Base-by-base conservation (phyloP, 2,888 invertebrate species). In the Meliscaeva auricollis region DNA sequence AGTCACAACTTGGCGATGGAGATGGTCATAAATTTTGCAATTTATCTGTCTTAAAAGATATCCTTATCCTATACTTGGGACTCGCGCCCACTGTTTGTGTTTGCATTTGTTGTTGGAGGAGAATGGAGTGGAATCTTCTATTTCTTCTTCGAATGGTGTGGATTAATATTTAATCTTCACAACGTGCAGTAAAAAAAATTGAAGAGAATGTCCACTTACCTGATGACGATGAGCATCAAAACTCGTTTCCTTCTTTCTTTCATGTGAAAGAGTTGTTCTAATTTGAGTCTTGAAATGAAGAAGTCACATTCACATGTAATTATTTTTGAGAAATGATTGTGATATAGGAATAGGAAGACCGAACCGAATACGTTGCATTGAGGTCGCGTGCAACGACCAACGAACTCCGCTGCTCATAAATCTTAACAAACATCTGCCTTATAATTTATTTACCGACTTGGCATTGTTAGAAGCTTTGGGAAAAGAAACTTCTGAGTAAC, bases 161-260 rank as follows among this genome's bases (percentile, higher is more conserved):
- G 79, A 70, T 70, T 58, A 60, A 72, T 46, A 46, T 75, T 66
- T 75, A 60, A 75, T 84, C 75, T 44, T 58, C 56, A 17, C 11
- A 17, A 13, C 32, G 35, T 84, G 44, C 38, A 75, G 75, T 64
- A 30, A 66, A 52, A 7, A 70, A 56, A 52, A 35, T 66, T 58
- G 54, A 38, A 35, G 50, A 60, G 60, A 72, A 32, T 68, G 75
- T 79, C 84, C 84, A 84, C 72, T 84, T 80, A 52, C 60, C 64
- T 20, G 56, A 75, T 75, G 38, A 38, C 38, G 38, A 38, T 38
- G 4, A 38, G 38, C 20, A 58, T 58, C 20, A 58, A 4, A 38
- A 38, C 75, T 72, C 22, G 75, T 79, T 70, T 79, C 22, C n/a
- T 30, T 48, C 44, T 58, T 60, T 41, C 17, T 70, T 56, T 68